phyloP scores from a whole-genome alignment of 2,113 vertebrate genomes.

The Sula dactylatra region DNA sequence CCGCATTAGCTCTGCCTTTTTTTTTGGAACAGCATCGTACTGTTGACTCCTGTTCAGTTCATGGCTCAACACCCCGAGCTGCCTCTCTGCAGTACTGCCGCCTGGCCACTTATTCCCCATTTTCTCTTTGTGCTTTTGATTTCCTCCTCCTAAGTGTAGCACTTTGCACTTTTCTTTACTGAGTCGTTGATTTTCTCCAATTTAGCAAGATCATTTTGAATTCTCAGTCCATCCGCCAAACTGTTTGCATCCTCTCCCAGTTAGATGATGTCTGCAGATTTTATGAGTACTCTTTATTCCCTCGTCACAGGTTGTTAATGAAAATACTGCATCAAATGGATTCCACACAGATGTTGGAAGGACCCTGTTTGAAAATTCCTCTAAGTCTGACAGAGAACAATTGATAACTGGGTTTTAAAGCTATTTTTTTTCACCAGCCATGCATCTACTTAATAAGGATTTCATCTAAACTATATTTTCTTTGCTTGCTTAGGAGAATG shows the following conservation, averaged over 20 bases:
- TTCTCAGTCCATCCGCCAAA: conserved; percentile 58
- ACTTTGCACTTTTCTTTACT: conserved; percentile 53
- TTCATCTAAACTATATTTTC: background rate
- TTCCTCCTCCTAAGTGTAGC: conserved; percentile 45
- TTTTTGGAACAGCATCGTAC: background rate
- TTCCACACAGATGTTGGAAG: conserved; percentile 53
- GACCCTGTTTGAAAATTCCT: background rate
- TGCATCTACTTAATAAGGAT: background rate
- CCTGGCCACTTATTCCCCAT: conserved; percentile 28
- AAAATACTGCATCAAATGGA: conserved; percentile 61
- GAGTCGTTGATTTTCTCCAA: conserved; percentile 59
- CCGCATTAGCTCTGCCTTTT: background rate
- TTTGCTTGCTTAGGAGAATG: background rate
- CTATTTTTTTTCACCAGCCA: background rate
- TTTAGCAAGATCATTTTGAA: conserved; percentile 60
- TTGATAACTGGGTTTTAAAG: background rate
- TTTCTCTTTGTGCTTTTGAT: conserved; percentile 57
- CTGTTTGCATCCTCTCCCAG: conserved; percentile 64
- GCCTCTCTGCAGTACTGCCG: background rate
- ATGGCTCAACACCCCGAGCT: background rate
- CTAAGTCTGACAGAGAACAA: background rate
- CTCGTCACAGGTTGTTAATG: conserved; percentile 67
- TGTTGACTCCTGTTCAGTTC: background rate
- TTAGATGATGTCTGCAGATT: conserved; percentile 66
- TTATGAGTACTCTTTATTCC: conserved; percentile 64